Evolutionary conservation across 2,888 invertebrate species (phyloP).

Genomic region (Hydrotaea cyrtoneurina): DNA sequence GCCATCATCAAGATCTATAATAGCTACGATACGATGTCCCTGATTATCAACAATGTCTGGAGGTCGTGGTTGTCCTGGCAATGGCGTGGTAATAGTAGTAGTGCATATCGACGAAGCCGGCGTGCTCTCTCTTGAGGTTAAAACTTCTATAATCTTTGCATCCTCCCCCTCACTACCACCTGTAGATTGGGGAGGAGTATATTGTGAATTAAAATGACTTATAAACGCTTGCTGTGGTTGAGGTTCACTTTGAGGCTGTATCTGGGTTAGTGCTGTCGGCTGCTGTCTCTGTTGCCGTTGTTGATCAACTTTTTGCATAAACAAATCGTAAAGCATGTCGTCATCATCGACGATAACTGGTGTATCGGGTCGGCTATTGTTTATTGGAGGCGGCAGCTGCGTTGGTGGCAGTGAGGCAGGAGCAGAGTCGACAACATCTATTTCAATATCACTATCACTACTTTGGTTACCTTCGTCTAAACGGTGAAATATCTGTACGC

Average conservation of each 20-base stretch:
- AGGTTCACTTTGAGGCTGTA: constrained; percentile 33
- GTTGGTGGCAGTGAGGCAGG: constrained; percentile 20
- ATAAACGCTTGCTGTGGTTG: constrained; percentile 35
- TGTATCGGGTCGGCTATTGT: constrained; percentile 53
- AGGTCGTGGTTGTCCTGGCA: not conserved
- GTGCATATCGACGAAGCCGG: constrained; percentile 46
- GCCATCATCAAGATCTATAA: constrained; percentile 67
- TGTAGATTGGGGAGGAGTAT: constrained; percentile 60
- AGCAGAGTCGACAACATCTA: constrained; percentile 46
- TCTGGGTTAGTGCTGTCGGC: not conserved
- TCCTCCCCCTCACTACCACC: constrained; percentile 61
- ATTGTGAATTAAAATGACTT: constrained; percentile 48
- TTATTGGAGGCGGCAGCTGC: not conserved
- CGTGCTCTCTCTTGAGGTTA: constrained; percentile 69
- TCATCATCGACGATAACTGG: constrained; percentile 71
- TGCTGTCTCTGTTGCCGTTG: constrained; percentile 50
- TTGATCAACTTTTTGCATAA: constrained; percentile 67
- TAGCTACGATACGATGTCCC: constrained; percentile 63
- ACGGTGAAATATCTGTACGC: constrained; percentile 69
- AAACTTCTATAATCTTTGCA: constrained; percentile 68
- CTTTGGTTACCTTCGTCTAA: constrained; percentile 59
- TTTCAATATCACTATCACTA: constrained; percentile 59
- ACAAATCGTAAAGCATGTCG: constrained; percentile 68
- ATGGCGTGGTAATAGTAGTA: constrained; percentile 17
- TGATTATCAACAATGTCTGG: constrained; percentile 29